Percentiles rank a stretch among this genome's conserved stretches.
Conservation (phyloP, 2,113 vertebrate genomes). For the Syrmaticus mikado region DNA sequence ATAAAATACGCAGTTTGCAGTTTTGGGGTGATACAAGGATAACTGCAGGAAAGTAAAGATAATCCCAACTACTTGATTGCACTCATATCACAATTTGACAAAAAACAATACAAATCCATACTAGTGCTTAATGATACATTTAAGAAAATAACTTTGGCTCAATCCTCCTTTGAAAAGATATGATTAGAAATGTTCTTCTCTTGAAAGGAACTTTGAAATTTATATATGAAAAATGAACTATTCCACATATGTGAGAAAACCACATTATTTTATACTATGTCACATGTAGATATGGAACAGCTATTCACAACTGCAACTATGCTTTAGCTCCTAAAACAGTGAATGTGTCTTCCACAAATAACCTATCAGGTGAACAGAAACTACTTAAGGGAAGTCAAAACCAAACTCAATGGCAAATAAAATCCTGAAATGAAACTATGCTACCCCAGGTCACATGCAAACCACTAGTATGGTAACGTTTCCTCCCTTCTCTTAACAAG, state of each 20-base stretch:
- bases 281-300: background rate
- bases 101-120: slow-evolving; percentile 3
- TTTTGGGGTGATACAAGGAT: slow-evolving; percentile 1
- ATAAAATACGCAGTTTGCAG: slow-evolving; percentile 5
- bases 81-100: slow-evolving; percentile 13
- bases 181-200: background rate
- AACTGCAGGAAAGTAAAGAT: slow-evolving; percentile 31
- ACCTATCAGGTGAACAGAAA: background rate
- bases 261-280: background rate
- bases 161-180: background rate
- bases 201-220: background rate
- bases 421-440: background rate
- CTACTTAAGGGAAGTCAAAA: background rate
- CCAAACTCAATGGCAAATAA: background rate
- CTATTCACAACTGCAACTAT: background rate
- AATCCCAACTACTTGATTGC: slow-evolving; percentile 6
- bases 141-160: background rate
- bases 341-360: background rate
- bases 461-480: background rate
- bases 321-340: background rate
- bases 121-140: background rate
- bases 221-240: background rate
- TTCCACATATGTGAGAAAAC: background rate
- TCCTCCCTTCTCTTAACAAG: background rate
- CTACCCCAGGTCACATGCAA: background rate